Evolutionary conservation across 2,113 vertebrate species (phyloP).

Genomic region (human): GRCh38 chr4:135010501-135011000

Average conservation of each 20-base stretch:
- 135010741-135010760: neutral
- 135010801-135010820: neutral
- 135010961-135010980: neutral
- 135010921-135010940: neutral
- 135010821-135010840: neutral
- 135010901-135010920: neutral
- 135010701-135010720: neutral
- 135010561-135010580: constrained; percentile 78
- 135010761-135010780: neutral
- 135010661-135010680: constrained; percentile 64
- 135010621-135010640: constrained; percentile 73
- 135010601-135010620: constrained; percentile 83
- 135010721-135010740: neutral
- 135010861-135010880: neutral
- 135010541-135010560: constrained; percentile 81
- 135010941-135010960: too few species aligned
- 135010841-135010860: neutral
- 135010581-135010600: constrained; percentile 82
- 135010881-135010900: neutral
- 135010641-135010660: constrained; percentile 75
- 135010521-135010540: constrained; percentile 79
- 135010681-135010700: constrained; percentile 62
- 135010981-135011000: neutral
- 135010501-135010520: constrained; percentile 75
- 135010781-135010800: constrained; percentile 12